Conservation (phyloP, 1,140 invertebrate genomes). For the Holotrichia oblita region DNA sequence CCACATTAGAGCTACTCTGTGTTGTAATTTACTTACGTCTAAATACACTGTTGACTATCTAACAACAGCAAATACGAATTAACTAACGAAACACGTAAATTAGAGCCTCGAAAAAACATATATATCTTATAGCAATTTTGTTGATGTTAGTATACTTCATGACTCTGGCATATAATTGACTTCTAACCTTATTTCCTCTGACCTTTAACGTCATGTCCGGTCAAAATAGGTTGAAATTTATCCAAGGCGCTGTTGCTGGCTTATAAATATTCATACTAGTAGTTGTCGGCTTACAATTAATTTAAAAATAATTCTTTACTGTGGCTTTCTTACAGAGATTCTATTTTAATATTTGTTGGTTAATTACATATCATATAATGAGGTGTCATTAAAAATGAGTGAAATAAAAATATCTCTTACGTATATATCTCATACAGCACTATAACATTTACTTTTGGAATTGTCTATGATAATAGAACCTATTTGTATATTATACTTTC, state of each 20-base stretch:
- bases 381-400: too few relatives aligned
- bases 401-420: too few relatives aligned
- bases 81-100: conserved; percentile 28
- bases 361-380: too few relatives aligned
- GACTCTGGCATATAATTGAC: conserved; percentile 52
- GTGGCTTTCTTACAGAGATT: too few relatives aligned
- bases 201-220: conserved; percentile 51
- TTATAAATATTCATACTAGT: conserved; percentile 48
- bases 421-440: too few relatives aligned
- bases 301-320: conserved; percentile 10
- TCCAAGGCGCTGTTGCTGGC: conserved; percentile 34
- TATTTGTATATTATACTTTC: too few relatives aligned
- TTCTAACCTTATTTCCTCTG: conserved; percentile 49
- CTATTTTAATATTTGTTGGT: too few relatives aligned
- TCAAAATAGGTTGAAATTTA: conserved; percentile 48
- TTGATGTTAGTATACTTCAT: conserved; percentile 42
- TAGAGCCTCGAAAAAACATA: conserved; percentile 25
- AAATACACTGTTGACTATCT: conserved; percentile 12
- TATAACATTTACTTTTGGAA: too few relatives aligned
- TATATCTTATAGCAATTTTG: conserved; percentile 32
- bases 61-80: not conserved
- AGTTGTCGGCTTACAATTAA: not conserved
- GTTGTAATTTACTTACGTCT: not conserved
- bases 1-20: not conserved
- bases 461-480: too few relatives aligned